phyloP scores from a whole-genome alignment of 1,140 invertebrate species.

The Melitaea cinxia region DNA sequence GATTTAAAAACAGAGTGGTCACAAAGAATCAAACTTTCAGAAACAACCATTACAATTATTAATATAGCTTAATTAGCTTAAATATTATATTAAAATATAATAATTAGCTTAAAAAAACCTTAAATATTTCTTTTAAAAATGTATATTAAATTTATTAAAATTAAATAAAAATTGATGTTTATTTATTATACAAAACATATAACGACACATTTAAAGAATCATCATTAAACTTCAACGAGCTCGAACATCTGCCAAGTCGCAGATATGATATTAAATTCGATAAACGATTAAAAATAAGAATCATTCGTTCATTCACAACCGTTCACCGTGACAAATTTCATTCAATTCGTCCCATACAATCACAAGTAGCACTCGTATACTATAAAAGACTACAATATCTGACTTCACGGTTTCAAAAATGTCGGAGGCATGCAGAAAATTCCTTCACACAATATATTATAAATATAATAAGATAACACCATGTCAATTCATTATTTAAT shows the following conservation, averaged over 20 bases:
- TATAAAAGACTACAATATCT: conserved; percentile 53
- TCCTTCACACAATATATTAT: conserved; percentile 59
- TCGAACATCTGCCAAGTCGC: conserved; percentile 19
- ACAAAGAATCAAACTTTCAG: too few species aligned
- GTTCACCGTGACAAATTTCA: conserved; percentile 59
- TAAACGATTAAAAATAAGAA: conserved; percentile 44
- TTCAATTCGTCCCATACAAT: conserved; percentile 41
- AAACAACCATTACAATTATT: too few species aligned
- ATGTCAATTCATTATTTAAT: conserved; percentile 48
- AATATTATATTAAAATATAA: too few species aligned
- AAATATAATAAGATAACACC: conserved; percentile 61
- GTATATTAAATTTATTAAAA: too few species aligned
- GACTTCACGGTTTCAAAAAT: conserved; percentile 45
- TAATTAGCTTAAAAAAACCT: too few species aligned
- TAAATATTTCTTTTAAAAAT: too few species aligned
- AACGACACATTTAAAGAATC: conserved; percentile 6
- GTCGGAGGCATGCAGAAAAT: conserved; percentile 67
- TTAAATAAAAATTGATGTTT: too few species aligned
- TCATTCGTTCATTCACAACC: conserved; percentile 49
- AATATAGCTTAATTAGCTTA: too few species aligned
- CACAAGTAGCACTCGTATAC: conserved; percentile 50
- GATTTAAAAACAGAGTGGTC: too few species aligned
- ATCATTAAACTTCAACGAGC: not conserved
- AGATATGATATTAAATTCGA: conserved; percentile 39
- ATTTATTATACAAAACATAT: not conserved